These are phyloP conservation scores for Cheirogaleus medius DNA, from an alignment of 2,113 vertebrate species.

Conservation along the genomic window DNA sequence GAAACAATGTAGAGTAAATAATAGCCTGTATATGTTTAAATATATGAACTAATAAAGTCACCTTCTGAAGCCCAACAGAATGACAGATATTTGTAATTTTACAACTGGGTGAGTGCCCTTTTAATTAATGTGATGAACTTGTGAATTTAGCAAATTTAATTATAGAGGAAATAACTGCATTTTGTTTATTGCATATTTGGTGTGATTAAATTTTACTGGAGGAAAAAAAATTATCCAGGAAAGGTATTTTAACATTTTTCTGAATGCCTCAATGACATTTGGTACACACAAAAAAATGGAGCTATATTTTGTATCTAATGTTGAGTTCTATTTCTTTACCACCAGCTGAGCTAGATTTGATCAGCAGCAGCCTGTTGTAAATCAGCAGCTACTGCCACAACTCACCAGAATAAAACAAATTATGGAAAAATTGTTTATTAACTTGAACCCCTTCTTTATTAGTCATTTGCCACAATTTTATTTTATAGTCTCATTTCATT, in stretches of 20 bases:
- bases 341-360: constrained; percentile 78
- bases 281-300: constrained; percentile 59
- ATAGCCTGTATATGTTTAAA: constrained; percentile 41
- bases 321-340: constrained; percentile 73
- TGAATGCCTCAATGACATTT: constrained; percentile 76
- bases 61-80: constrained; percentile 58
- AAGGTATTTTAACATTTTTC: constrained; percentile 82
- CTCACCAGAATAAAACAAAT: constrained; percentile 78
- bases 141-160: constrained; percentile 69
- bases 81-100: constrained; percentile 72
- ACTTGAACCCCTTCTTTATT: constrained; percentile 52
- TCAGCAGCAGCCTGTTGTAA: constrained; percentile 78
- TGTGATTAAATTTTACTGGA: constrained; percentile 82
- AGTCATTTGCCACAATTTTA: constrained; percentile 48
- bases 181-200: constrained; percentile 75
- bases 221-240: constrained; percentile 74
- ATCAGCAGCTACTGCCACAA: constrained; percentile 77
- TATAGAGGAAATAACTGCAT: constrained; percentile 73
- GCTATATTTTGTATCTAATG: constrained; percentile 69
- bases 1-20: constrained; percentile 39
- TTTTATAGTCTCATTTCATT: constrained; percentile 60
- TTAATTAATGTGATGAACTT: constrained; percentile 75
- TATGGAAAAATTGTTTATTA: constrained; percentile 69
- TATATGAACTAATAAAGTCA: constrained; percentile 59
- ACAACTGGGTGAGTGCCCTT: constrained; percentile 45